These are phyloP conservation scores for Anoplolepis gracilipes DNA, from an alignment of 1,140 invertebrate genomes.

Conservation along the genomic window DNA sequence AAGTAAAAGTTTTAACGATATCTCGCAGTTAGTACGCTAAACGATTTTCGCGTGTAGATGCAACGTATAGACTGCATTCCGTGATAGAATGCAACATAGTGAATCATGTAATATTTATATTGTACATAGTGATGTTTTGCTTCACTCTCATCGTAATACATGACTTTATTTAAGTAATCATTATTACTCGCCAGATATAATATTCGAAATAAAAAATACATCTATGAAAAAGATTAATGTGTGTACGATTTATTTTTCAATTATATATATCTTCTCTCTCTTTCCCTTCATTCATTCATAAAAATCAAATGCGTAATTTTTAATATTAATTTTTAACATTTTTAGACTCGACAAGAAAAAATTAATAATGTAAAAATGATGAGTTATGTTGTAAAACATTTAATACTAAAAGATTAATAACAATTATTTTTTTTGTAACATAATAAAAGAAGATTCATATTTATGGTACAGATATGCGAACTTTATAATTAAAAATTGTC, in stretches of 20 bases:
- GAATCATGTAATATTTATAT: constrained; percentile 74
- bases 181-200: constrained; percentile 65
- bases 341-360: no score
- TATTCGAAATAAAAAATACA: constrained; percentile 56
- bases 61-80: constrained; percentile 57
- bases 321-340: no score
- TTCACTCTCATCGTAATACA: constrained; percentile 71
- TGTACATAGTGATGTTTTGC: constrained; percentile 73
- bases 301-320: background rate
- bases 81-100: constrained; percentile 64
- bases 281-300: background rate
- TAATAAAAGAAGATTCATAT: constrained; percentile 1
- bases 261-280: background rate
- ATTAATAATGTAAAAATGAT: background rate
- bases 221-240: constrained; percentile 21
- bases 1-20: constrained; percentile 59
- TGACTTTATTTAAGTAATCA: constrained; percentile 72
- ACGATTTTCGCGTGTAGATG: constrained; percentile 58
- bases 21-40: constrained; percentile 64
- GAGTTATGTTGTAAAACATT: background rate
- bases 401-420: background rate
- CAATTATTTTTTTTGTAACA: background rate
- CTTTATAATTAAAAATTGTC: constrained; percentile 30
- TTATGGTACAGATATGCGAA: no score
- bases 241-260: background rate